Conservation (phyloP, 2,888 invertebrate species). For the Heliconius charithonia region DNA sequence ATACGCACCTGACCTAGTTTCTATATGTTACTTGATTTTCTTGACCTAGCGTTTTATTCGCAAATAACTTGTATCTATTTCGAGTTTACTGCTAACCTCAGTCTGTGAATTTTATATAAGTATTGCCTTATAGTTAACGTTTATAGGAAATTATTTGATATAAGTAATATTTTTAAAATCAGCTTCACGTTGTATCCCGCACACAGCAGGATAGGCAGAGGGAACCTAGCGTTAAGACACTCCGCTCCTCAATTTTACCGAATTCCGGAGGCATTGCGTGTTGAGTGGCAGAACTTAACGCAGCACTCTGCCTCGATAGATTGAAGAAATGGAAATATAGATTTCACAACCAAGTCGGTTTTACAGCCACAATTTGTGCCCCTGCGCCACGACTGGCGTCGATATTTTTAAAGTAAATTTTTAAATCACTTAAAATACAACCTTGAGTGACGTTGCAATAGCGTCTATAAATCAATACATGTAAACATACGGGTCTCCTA, state of each 20-base stretch:
- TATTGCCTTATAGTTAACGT: not conserved
- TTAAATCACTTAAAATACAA: slow-evolving; percentile 40
- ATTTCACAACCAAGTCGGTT: too few relatives aligned
- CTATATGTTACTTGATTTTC: slow-evolving; percentile 20
- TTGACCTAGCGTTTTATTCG: slow-evolving; percentile 27
- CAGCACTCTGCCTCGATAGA: too few relatives aligned
- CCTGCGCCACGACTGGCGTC: too few relatives aligned
- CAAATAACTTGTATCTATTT: slow-evolving; percentile 13
- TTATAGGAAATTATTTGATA: not conserved
- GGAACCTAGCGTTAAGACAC: too few relatives aligned
- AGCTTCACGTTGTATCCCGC: too few relatives aligned
- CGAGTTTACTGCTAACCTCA: not conserved
- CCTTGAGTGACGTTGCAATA: slow-evolving; percentile 41
- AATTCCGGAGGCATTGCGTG: too few relatives aligned
- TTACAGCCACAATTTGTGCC: too few relatives aligned
- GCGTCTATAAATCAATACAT: slow-evolving; percentile 48
- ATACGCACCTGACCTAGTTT: slow-evolving; percentile 22
- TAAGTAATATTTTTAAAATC: too few relatives aligned
- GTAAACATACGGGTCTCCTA: slow-evolving; percentile 56
- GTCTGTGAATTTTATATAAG: not conserved
- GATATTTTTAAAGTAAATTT: not conserved
- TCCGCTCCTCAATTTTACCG: too few relatives aligned
- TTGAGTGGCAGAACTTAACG: too few relatives aligned
- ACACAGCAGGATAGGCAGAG: too few relatives aligned
- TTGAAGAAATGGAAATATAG: too few relatives aligned